Conservation (phyloP, 1,140 invertebrate species). For the Drosophila busckii region DNA sequence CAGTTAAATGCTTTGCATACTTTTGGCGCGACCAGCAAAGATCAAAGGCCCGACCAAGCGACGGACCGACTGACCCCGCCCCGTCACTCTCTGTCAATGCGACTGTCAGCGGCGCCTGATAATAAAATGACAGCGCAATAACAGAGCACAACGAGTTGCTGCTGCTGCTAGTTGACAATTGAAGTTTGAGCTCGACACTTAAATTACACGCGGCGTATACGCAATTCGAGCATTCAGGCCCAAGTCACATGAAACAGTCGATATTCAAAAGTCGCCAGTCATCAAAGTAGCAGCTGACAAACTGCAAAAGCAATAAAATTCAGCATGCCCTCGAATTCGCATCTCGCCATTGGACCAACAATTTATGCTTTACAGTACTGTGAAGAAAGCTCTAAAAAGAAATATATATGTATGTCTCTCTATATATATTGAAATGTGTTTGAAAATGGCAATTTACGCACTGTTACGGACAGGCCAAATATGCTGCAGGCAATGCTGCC, state of each 20-base stretch:
- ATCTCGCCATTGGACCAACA: conserved; percentile 11
- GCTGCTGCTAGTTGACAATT: conserved; percentile 42
- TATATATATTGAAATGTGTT: conserved; percentile 62
- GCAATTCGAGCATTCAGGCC: conserved; percentile 42
- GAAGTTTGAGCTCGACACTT: conserved; percentile 51
- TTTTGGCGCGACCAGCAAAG: conserved; percentile 27
- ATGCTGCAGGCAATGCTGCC: conserved; percentile 55
- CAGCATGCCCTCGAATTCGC: not conserved
- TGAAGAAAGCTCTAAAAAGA: conserved; percentile 23
- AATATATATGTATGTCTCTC: conserved; percentile 25
- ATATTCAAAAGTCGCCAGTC: conserved; percentile 21
- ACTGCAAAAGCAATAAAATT: conserved; percentile 58
- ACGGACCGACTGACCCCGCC: no score
- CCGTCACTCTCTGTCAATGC: not conserved
- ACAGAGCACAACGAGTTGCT: conserved; percentile 10
- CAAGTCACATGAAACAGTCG: not conserved
- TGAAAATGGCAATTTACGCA: conserved; percentile 74
- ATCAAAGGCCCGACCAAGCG: conserved; percentile 55
- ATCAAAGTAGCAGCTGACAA: conserved; percentile 30
- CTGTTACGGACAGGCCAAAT: conserved; percentile 60
- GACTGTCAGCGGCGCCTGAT: conserved; percentile 21
- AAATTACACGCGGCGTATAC: conserved; percentile 52
- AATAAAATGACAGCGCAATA: conserved; percentile 69
- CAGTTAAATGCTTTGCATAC: conserved; percentile 55
- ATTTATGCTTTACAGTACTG: conserved; percentile 34